Base-by-base conservation (phyloP, 1,140 invertebrate genomes). In the Lordiphosa stackelbergi region DNA sequence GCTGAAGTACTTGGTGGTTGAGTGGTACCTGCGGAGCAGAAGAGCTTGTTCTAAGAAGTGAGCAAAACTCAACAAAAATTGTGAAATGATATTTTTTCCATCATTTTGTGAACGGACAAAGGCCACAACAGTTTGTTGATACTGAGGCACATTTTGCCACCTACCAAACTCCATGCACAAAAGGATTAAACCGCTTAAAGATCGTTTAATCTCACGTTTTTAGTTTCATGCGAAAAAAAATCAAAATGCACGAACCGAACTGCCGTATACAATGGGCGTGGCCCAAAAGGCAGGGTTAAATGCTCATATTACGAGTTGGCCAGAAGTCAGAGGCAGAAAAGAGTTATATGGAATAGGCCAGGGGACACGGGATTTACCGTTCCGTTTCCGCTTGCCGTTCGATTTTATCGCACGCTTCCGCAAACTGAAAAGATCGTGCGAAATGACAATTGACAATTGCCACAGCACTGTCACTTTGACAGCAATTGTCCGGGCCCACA, bases 161-260 rank as follows among this genome's bases (percentile, higher is more conserved):
- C 77, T 81, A 61, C 62, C 57, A 83, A 83, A 75, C 75, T 63
- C 42, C 34, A 5, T 31, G 53, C 56, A 83, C 77, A 83, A 81
- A 79, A 65, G 75, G 75, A 62, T 81, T 83, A 79, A 79, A 81
- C 71, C 75, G 75, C 75, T 81, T 81, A 75, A 81, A 48, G 66
- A 72, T 58, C 75, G 51, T 75, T 75, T 79, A 83, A 79, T 79
- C 75, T 75, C 43, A 59, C 36, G 75, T 78, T 78, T 78, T 78
- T 69, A 81, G 75, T 81, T 79, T 79, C 75, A 64, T 71, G 75
- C 41, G 75, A 83, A 40, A 24, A 40, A 12, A 19, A 48, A 16
- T 16, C 16, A n/a, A 46, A 22, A 24, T 11, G 47, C 48, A n/a
- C n/a, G 24, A 2, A 24, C 1, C 28, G 31, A 54, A 53, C 53